Evolutionary conservation across 2,888 invertebrate species (phyloP), one percentile per base, ranked within the genome.

Genomic region (Mycalesis mineus): DNA sequence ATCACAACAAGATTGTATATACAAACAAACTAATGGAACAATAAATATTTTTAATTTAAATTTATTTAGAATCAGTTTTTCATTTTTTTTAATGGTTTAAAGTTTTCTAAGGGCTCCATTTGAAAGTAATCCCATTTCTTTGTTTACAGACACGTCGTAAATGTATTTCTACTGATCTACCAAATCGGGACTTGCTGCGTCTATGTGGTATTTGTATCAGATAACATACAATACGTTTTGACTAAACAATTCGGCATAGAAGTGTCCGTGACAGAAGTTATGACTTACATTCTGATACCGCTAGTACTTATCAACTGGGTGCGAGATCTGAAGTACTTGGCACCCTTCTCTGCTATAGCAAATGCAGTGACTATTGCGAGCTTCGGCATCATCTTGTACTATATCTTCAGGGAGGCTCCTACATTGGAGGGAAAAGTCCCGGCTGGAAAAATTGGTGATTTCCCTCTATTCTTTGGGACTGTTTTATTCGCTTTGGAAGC

Each of bases 101-200:
- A n/a, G n/a, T n/a, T n/a, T n/a, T n/a, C n/a, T n/a, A n/a, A n/a
- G n/a, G n/a, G n/a, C n/a, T n/a, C n/a, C n/a, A n/a, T n/a, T n/a
- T n/a, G n/a, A n/a, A n/a, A n/a, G n/a, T n/a, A n/a, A n/a, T n/a
- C n/a, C n/a, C n/a, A n/a, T n/a, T n/a, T 22, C 22, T 22, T 22
- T 22, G 3, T 22, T 80, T 76, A 78, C 88, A 95, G 95, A 57
- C 92, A 93, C 65, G 80, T 94, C 7, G 93, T 94, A 22, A 95
- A 95, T 74, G 83, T 88, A 0, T 96, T 96, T 72, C 88, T 96
- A 2, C 78, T 98, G 64, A 91, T 97, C 54, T 98, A 98, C 70
- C 98, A 99, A 83, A 91, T 98, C 69, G 99, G 99, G 47, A 96
- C 97, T 49, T 98, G 98, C 79, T 98, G 98, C 80, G 98, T 98